Percentiles rank a stretch among this genome's conserved stretches.
Evolutionary conservation across 1,140 invertebrate species (phyloP).

Genomic region (Cardiocondyla obscurior): DNA sequence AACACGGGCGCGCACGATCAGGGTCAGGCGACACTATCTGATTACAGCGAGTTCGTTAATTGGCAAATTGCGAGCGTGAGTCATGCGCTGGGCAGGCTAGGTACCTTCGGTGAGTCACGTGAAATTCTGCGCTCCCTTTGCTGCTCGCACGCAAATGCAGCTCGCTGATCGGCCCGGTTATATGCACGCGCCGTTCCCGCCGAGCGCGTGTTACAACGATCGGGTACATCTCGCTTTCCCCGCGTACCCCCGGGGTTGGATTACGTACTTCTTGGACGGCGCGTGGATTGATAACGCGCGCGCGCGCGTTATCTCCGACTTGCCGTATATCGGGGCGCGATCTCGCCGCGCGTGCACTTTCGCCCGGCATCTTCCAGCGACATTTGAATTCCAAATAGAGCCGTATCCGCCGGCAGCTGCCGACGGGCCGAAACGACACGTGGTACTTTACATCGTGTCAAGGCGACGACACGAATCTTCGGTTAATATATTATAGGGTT

Average conservation of each 20-base stretch:
- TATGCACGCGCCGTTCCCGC: conserved; percentile 15
- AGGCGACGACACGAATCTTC: conserved; percentile 12
- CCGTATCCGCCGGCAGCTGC: conserved; percentile 68
- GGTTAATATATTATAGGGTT: neutral
- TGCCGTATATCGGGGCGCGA: conserved; percentile 12
- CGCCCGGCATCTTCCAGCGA: conserved; percentile 74
- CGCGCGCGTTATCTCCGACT: conserved; percentile 12
- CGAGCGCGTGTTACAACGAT: conserved; percentile 16
- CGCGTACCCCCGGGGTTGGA: neutral
- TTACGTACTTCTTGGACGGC: conserved; percentile 15
- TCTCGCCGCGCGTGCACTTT: conserved; percentile 46
- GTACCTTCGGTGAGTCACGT: conserved; percentile 66
- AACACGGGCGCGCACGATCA: conserved; percentile 48
- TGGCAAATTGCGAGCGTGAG: conserved; percentile 78
- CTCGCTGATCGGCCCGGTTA: conserved; percentile 18
- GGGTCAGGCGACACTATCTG: conserved; percentile 71
- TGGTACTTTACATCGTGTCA: neutral
- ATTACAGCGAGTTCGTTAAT: conserved; percentile 79
- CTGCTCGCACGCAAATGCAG: conserved; percentile 59
- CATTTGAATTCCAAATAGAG: conserved; percentile 80
- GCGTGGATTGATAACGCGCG: neutral
- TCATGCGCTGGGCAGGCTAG: conserved; percentile 43
- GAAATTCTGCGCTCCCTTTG: conserved; percentile 67
- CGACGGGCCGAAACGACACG: conserved; percentile 31
- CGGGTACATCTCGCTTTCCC: conserved; percentile 20